Percentiles rank a stretch among this genome's conserved stretches.
Conservation (phyloP, 2,797 vertebrate genomes). For the Siniperca scherzeri region DNA sequence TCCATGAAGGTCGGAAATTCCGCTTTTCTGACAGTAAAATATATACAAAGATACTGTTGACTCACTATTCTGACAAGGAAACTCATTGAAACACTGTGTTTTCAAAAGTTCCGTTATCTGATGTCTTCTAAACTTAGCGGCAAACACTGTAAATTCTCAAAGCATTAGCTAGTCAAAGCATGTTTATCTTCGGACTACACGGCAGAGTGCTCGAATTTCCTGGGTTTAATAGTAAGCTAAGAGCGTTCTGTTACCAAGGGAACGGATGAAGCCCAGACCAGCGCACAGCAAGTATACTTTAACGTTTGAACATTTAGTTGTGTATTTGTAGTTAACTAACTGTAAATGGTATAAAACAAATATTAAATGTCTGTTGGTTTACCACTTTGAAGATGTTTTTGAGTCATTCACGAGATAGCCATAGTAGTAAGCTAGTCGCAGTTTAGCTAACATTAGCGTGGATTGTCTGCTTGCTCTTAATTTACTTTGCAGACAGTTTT, state of each 20-base stretch:
- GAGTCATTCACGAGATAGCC: background rate
- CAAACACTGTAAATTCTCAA: background rate
- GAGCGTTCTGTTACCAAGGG: slow-evolving; percentile 64
- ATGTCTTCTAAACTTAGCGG: fast-evolving
- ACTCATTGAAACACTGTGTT: background rate
- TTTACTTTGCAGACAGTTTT: background rate
- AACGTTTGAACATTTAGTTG: background rate
- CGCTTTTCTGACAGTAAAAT: fast-evolving
- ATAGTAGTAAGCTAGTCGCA: background rate
- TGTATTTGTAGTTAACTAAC: background rate
- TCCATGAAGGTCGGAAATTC: background rate
- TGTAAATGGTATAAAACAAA: background rate
- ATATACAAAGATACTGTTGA: background rate
- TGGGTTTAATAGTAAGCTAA: fast-evolving
- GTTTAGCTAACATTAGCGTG: background rate
- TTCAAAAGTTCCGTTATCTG: fast-evolving
- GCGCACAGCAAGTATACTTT: background rate
- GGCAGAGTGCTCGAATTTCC: background rate
- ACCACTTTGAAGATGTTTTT: background rate
- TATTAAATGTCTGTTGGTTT: background rate
- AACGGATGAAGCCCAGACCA: slow-evolving; percentile 9
- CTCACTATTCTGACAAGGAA: background rate
- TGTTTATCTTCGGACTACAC: background rate
- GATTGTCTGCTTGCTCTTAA: background rate
- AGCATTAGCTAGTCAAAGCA: fast-evolving